Base-by-base conservation (phyloP, 2,797 vertebrate genomes). In the Pseudotriccus pelzelni region DNA sequence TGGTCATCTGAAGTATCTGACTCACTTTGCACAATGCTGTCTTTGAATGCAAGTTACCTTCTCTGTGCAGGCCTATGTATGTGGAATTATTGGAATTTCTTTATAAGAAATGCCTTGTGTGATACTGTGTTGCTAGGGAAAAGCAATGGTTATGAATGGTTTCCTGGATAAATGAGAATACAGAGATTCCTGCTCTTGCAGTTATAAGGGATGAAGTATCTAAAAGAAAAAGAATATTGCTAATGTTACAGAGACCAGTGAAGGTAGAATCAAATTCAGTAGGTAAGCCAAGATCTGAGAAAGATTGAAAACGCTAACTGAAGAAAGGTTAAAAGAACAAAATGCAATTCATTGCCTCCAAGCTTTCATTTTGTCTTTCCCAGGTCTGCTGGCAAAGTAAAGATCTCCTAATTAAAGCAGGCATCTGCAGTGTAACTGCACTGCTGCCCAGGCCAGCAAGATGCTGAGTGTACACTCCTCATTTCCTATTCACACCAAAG, bases 401-500 rank as follows among this genome's bases (percentile, higher is more conserved):
- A 80, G 58, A 62, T 21, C 46, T 90, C 49, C 70, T 84, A 90
- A 92, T 94, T 96, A 96, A 90, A 87, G 81, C 63, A 89, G 81
- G 34, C 23, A 62, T 68, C 84, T 76, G 74, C 55, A 76, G 47
- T 2, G 13, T 50, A 53, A 82, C 63, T 6, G 1, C 62, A 43
- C 3, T 79, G 56, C 87, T 93, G 89, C 67, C 90, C 37, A 10
- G 63, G 60, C 74, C 70, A 89, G 81, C 55, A 44, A 82, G 84
- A n/a, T 44, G 81, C 92, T 90, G 67, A 81, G 81, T 4, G 13
- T 69, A 46, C 15, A 21, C 32, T 79, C 43, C 81, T 96, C 87
- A 87, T 93, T 94, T 94, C 89, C 94, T 90, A 21, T 34, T 4
- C 4, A 59, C 55, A 59, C 21, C 0, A 0, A 90, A 84, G 95